Evolutionary conservation across 2,888 invertebrate genomes (phyloP), one percentile per base, ranked within the genome.

Genomic region (Drosophila meridionalis): DNA sequence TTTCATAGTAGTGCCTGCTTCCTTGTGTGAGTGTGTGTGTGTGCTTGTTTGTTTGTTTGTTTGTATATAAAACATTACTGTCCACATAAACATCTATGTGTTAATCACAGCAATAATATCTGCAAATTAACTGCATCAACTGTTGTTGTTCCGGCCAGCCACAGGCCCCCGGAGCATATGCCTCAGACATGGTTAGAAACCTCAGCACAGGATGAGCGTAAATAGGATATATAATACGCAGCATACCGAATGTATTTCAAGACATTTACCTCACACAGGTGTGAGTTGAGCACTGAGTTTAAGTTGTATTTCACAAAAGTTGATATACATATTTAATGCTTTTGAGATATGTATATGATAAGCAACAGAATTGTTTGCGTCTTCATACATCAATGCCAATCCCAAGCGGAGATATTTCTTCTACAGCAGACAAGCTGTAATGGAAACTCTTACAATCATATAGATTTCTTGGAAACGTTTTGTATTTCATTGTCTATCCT

Each of bases 21-120:
- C 20, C 60, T 38, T 48, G 30, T 40, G 14, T 34, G n/a, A n/a
- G 30, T 50, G 38, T 57, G 6, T n/a, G 9, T 26, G 28, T 9
- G n/a, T 30, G 26, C n/a, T 11, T 57, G 28, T 30, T 7, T 28
- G 50, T 67, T 20, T 30, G 50, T 53, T 42, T 85, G 79, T 83
- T 84, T 86, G 78, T 87, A 76, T 78, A 78, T 78, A 82, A 78
- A 89, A 85, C 84, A 84, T 48, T 55, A 73, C 62, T 68, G 68
- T 88, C 69, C 88, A 83, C 79, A 90, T 85, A 87, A 87, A 87
- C 90, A 90, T 74, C 69, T 72, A 86, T 86, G 87, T 87, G 87
- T 87, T 87, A 90, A 87, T 87, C 87, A 87, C 87, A 87, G 90
- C 87, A 87, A 87, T 90, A 87, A 88, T 87, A 86, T 86, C 83